Conservation (phyloP, 2,113 vertebrate genomes). For the Cynopterus brachyotis region DNA sequence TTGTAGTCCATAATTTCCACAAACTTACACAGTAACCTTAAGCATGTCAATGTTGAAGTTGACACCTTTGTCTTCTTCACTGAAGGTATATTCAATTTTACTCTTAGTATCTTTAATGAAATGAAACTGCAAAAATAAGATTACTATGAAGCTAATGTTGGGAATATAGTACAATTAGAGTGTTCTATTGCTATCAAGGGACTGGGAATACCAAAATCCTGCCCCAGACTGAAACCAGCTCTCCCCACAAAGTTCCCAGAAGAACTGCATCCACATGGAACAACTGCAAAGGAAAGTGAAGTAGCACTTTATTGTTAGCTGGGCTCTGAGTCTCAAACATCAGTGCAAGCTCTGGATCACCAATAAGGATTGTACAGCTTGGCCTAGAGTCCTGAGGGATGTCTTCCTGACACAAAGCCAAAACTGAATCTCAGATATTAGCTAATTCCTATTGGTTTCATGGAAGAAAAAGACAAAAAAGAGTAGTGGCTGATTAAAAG, state of each 20-base stretch:
- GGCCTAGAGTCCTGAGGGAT: background rate
- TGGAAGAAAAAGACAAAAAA: background rate
- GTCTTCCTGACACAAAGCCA: background rate
- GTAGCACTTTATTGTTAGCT: background rate
- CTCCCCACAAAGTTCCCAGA: background rate
- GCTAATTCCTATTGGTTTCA: background rate
- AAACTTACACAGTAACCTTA: background rate
- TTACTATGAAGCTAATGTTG: slow-evolving; percentile 22
- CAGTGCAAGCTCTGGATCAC: background rate
- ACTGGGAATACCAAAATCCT: slow-evolving; percentile 10
- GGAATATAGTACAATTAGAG: slow-evolving; percentile 20
- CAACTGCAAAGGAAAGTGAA: slow-evolving; percentile 23
- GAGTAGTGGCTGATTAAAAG: background rate
- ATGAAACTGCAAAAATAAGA: background rate
- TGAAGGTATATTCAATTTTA: background rate
- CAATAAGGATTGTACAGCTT: background rate
- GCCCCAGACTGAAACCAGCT: background rate
- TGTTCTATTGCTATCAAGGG: background rate
- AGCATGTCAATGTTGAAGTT: background rate
- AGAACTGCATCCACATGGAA: background rate
- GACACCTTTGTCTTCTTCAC: background rate
- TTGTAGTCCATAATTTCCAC: background rate
- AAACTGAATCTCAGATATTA: background rate
- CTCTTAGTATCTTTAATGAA: slow-evolving; percentile 16
- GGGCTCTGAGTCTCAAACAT: background rate